A percentile compares a stretch with the other conserved stretches of the same genome.
Conservation (phyloP, 2,888 invertebrate genomes). For the Kryphioiulus occultus region DNA sequence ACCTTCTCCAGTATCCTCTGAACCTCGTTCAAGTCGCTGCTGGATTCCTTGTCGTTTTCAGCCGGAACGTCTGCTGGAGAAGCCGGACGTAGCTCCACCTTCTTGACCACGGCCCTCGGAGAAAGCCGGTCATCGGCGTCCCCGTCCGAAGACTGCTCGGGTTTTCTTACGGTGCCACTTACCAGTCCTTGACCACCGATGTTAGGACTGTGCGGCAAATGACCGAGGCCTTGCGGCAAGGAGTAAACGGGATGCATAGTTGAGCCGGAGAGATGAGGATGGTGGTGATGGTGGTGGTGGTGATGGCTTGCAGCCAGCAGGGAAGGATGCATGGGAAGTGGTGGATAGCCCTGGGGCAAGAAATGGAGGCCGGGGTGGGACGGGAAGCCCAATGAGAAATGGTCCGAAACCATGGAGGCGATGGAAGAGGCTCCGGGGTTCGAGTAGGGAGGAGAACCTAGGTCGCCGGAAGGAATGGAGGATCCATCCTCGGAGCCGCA, state of each 20-base stretch:
- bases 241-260: conserved; percentile 51
- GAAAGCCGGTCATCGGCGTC: not conserved
- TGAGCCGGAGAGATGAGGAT: conserved; percentile 51
- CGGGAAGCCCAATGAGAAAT: conserved; percentile 48
- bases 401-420: conserved; percentile 44
- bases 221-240: not conserved
- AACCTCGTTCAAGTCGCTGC: conserved; percentile 63
- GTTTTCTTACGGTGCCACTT: not conserved
- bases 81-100: not conserved
- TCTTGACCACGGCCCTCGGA: not conserved
- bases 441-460: conserved; percentile 10
- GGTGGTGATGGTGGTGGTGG: conserved; percentile 48
- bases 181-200: not conserved
- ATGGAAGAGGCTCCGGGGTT: not conserved
- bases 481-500: conserved; percentile 52
- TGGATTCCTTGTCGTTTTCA: not conserved
- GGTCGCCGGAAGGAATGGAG: conserved; percentile 18
- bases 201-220: not conserved
- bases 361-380: conserved; percentile 50
- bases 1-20: conserved; percentile 78
- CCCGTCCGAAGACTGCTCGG: not conserved
- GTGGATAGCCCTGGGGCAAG: conserved; percentile 48
- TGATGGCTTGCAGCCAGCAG: conserved; percentile 52
- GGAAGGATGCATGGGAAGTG: conserved; percentile 53
- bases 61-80: not conserved